Evolutionary conservation across 1,140 invertebrate species (phyloP), one percentile per base, ranked within the genome.

Genomic region (Ooceraea biroi): DNA sequence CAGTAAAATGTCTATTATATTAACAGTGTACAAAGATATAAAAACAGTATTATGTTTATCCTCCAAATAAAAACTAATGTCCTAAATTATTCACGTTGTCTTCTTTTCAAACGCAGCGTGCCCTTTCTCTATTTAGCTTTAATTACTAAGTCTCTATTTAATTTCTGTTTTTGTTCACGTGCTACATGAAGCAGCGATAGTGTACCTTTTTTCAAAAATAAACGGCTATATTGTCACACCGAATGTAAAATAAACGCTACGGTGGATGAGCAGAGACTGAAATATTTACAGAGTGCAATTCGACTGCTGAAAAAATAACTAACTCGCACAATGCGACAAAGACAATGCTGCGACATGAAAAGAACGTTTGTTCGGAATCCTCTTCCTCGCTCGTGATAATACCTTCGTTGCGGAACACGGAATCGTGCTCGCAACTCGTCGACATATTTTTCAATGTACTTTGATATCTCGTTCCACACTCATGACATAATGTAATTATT

Each of bases 231-330:
- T 57, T 36, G 76, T 69, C 25, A 17, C 14, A 30, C 17, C 48
- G 22, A 68, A 69, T 69, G 50, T 80, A 69, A 57, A 80, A 58
- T 80, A 80, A 69, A 80, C 41, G 25, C 25, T 14, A n/a, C 44
- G 11, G 27, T 41, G 17, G 50, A 57, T 44, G 48, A 44, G 17
- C 76, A 27, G 41, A 55, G 63, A 57, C 25, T 55, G 65, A 78
- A 78, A 78, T 69, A 69, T 78, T 78, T 78, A 69, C 50, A 44
- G 25, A 80, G 65, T 44, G n/a, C 50, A 80, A 69, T 80, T 80
- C 44, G 50, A 52, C 46, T 52, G 55, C 14, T 61, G 78, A 50
- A 82, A 82, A 82, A 82, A 73, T 61, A 82, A 82, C 57, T n/a
- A 27, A 61, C 41, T 60, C 5, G 27, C 3, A 48, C 44, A 82